Conservation (phyloP, 2,888 invertebrate species). For the Crematogaster levior region DNA sequence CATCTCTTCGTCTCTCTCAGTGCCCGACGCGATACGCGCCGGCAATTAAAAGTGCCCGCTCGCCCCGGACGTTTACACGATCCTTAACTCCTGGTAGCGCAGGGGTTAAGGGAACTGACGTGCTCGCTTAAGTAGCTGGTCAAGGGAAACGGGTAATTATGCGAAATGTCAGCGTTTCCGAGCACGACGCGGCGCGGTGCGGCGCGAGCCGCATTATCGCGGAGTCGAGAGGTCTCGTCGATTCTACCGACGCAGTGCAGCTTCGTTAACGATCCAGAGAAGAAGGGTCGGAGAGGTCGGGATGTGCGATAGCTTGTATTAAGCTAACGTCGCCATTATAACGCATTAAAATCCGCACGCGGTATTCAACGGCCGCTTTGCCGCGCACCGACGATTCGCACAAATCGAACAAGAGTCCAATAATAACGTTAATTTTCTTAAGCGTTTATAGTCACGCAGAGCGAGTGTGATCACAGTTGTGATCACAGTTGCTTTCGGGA, state of each 20-base stretch:
- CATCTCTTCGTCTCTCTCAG: constrained; percentile 44
- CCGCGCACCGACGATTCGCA: constrained; percentile 10
- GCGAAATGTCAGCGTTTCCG: constrained; percentile 72
- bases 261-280: constrained; percentile 67
- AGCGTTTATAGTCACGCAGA: not conserved
- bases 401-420: constrained; percentile 13
- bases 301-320: constrained; percentile 68
- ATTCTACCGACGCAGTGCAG: constrained; percentile 49
- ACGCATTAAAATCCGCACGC: constrained; percentile 55
- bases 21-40: constrained; percentile 64
- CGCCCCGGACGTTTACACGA: constrained; percentile 73
- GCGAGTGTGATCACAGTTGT: not conserved
- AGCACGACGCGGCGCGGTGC: constrained; percentile 42
- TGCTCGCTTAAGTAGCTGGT: constrained; percentile 74
- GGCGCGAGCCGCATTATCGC: constrained; percentile 56
- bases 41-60: constrained; percentile 73
- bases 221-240: constrained; percentile 33
- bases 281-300: constrained; percentile 14
- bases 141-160: constrained; percentile 76
- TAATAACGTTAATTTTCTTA: constrained; percentile 28
- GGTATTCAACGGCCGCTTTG: constrained; percentile 27
- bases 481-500: too few relatives aligned
- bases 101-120: constrained; percentile 74
- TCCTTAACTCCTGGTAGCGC: constrained; percentile 76
- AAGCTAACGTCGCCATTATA: constrained; percentile 67